These are phyloP conservation scores for Arctocebus calabarensis DNA, from an alignment of 2,797 vertebrate species.

Conservation along the genomic window DNA sequence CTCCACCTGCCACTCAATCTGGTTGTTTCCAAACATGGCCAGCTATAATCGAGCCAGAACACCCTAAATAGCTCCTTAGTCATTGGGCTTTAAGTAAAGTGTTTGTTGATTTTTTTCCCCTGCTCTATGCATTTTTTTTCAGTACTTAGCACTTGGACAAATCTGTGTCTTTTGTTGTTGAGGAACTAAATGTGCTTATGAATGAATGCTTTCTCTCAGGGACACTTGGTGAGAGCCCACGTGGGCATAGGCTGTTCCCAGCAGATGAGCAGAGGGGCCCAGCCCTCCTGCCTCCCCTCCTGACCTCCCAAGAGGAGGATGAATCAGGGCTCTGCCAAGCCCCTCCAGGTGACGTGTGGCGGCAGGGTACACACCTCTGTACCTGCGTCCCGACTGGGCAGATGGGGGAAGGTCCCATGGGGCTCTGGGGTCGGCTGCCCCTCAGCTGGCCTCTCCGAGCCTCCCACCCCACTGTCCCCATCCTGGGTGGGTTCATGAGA, in stretches of 20 bases:
- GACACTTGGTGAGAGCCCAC: accelerated
- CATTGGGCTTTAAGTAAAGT: not conserved
- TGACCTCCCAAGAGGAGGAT: accelerated
- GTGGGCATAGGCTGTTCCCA: accelerated
- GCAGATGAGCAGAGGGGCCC: no score
- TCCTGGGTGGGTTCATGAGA: no score
- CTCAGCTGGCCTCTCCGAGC: accelerated
- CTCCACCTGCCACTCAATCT: not conserved
- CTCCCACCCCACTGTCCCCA: accelerated
- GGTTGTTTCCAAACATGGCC: not conserved
- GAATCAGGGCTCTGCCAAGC: no score
- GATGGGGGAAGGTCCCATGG: accelerated
- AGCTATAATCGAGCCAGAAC: not conserved
- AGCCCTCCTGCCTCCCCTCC: not conserved
- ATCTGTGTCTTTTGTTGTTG: not conserved
- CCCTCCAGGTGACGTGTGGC: accelerated
- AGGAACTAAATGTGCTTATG: not conserved
- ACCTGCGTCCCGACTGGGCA: not conserved
- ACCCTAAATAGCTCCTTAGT: not conserved
- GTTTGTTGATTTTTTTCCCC: not conserved
- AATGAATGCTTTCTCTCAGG: accelerated
- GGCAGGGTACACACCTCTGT: accelerated
- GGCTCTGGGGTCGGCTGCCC: accelerated
- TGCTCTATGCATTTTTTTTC: not conserved
- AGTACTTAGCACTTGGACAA: not conserved